phyloP scores from a whole-genome alignment of 1,140 invertebrate species.

The Colletes gigas region DNA sequence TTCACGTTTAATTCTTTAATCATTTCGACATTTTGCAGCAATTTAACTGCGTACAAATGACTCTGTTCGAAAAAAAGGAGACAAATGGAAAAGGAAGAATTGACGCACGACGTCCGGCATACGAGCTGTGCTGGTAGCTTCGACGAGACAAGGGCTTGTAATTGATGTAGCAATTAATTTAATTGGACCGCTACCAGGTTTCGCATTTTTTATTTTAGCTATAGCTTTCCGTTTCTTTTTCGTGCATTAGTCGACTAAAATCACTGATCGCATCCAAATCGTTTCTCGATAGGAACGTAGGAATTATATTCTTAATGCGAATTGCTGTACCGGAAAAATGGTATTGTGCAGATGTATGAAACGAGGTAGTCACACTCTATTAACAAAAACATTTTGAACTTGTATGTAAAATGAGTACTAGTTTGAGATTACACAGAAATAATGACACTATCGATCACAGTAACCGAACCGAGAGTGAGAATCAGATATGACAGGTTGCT shows the following conservation, averaged over 20 bases:
- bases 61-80: neutral
- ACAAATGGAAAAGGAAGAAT: neutral
- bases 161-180: constrained; percentile 45
- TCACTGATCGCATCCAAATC: neutral
- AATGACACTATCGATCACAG: no score
- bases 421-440: no score
- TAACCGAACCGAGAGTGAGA: no score
- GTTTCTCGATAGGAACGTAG: no score
- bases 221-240: neutral
- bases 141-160: constrained; percentile 16
- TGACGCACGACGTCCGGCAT: constrained; percentile 1
- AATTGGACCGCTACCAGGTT: constrained; percentile 24
- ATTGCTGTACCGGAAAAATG: no score
- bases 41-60: constrained; percentile 25
- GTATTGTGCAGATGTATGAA: no score
- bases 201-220: neutral
- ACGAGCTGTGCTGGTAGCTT: neutral
- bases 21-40: constrained; percentile 10
- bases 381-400: no score
- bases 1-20: neutral
- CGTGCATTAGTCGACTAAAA: neutral
- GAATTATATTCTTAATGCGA: no score
- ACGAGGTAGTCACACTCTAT: no score
- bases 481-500: no score
- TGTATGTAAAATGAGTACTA: no score